Evolutionary conservation across 37 sponge, comb jelly and placozoan species (phyloP), one percentile per base, ranked within the genome.

Genomic region (Halisarca cf. caerulea): DNA sequence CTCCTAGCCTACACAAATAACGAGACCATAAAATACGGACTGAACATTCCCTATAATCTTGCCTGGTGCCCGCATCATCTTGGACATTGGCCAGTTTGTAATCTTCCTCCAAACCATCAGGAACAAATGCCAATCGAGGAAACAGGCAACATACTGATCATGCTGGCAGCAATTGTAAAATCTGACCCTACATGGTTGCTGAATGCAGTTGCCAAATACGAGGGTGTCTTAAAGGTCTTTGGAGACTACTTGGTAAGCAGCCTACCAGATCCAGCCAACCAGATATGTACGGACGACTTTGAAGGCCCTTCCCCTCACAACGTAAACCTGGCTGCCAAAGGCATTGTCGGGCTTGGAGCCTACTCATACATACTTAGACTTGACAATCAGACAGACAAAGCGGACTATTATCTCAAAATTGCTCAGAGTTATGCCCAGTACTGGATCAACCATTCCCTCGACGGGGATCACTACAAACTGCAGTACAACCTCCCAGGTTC

Each of bases 41-140:
- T 86, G 40, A 9, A 80, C 11, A 33, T 90, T 11, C 77, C 82
- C 2, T 93, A 93, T 86, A 90, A 87, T 40, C 82, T 88, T 0
- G 20, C 54, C 33, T 93, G 88, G 90, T 90, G 90, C 41, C 94
- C 94, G 4, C 94, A 93, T 61, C 94, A 93, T 61, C 78, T 93
- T 24, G 94, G 94, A 33, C 73, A 80, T 38, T 93, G 94, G 94
- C 94, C 94, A 17, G 42, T 93, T 34, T 90, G 90, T 85, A 83
- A 93, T 40, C 81, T 93, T 7, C 35, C 70, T 0, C 88, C 90
- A 14, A 81, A 72, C 23, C 53, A 55, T 0, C 94, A 93, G 35
- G 94, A 93, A 58, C 88, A 93, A 51, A 93, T 93, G 94, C 94
- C 94, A 51, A 66, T 93, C 44, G 94, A 93, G 44, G 94, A 93